Conservation (phyloP, 2,113 vertebrate genomes). For the Crypturellus undulatus region DNA sequence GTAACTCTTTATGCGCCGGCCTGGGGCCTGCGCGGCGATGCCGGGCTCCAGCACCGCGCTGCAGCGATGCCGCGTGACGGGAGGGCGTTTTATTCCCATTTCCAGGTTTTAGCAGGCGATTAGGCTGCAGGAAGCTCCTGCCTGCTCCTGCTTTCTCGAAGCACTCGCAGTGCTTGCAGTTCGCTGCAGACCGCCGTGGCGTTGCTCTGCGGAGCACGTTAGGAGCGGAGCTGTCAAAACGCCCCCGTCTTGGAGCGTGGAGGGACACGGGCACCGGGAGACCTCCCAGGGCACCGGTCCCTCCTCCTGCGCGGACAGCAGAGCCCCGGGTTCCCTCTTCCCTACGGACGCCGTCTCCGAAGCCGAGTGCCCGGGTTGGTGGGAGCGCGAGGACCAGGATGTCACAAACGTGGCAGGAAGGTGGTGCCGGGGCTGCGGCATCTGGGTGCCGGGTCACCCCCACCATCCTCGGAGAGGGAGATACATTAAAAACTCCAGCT, state of each 20-base stretch:
- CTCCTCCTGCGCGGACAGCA: no score
- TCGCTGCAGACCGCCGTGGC: not conserved
- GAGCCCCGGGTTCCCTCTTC: no score
- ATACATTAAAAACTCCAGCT: slow-evolving; percentile 53
- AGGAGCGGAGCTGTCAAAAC: no score
- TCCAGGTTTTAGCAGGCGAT: not conserved
- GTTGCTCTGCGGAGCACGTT: not conserved
- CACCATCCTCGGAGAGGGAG: slow-evolving; percentile 3
- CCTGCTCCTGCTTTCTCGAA: rapidly evolving
- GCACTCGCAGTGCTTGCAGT: not conserved
- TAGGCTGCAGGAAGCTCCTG: not conserved
- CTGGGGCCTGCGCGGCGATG: not conserved
- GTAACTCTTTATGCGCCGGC: slow-evolving; percentile 76
- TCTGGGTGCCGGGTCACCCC: no score
- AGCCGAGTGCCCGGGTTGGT: no score
- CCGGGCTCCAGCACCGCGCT: not conserved
- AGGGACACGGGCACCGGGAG: no score
- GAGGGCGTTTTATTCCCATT: not conserved
- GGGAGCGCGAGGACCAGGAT: no score
- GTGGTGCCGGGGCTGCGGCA: no score
- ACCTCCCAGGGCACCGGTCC: no score
- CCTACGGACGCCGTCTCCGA: no score
- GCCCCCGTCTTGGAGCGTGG: no score
- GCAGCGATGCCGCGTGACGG: not conserved
- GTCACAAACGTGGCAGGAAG: no score